Evolutionary conservation across 2,888 invertebrate genomes (phyloP).

Genomic region (Anarsia innoxiella): DNA sequence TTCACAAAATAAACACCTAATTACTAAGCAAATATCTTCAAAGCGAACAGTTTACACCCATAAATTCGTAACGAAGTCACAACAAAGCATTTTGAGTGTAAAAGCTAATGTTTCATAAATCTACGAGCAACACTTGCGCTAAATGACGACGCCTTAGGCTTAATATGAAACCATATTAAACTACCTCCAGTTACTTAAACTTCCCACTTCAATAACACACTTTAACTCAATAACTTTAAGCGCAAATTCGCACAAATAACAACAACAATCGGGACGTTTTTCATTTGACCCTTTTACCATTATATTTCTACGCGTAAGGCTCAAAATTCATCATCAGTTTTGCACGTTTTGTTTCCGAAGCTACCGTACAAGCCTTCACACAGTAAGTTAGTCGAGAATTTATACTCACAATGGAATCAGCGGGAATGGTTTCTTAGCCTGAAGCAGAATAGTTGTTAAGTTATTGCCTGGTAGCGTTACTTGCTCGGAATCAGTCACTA

Average conservation of each 20-base stretch:
- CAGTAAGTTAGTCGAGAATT: slow-evolving; percentile 44
- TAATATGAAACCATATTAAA: slow-evolving; percentile 34
- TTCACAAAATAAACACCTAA: too few relatives aligned
- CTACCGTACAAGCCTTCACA: slow-evolving; percentile 35
- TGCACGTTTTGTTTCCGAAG: slow-evolving; percentile 37
- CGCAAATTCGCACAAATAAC: slow-evolving; percentile 14
- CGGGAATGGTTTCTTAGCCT: slow-evolving; percentile 48
- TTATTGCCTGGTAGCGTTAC: slow-evolving; percentile 54
- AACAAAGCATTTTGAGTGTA: slow-evolving; percentile 40
- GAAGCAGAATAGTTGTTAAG: slow-evolving; percentile 41
- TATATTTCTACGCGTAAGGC: slow-evolving; percentile 32
- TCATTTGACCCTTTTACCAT: slow-evolving; percentile 25
- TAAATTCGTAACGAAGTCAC: slow-evolving; percentile 25
- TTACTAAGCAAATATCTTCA: too few relatives aligned
- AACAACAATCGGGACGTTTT: slow-evolving; percentile 22
- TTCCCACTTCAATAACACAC: slow-evolving; percentile 15
- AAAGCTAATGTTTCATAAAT: slow-evolving; percentile 44
- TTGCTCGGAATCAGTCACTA: slow-evolving; percentile 50
- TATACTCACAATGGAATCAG: slow-evolving; percentile 54
- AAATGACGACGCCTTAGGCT: slow-evolving; percentile 42
- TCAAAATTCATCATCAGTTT: slow-evolving; percentile 30
- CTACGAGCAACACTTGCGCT: slow-evolving; percentile 32
- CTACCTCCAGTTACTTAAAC: slow-evolving; percentile 28
- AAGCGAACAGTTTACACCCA: too few relatives aligned
- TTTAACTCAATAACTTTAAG: slow-evolving; percentile 26